These are phyloP conservation scores for Dyspetes luteomarginatus DNA, from an alignment of 2,888 invertebrate genomes.

Conservation along the genomic window DNA sequence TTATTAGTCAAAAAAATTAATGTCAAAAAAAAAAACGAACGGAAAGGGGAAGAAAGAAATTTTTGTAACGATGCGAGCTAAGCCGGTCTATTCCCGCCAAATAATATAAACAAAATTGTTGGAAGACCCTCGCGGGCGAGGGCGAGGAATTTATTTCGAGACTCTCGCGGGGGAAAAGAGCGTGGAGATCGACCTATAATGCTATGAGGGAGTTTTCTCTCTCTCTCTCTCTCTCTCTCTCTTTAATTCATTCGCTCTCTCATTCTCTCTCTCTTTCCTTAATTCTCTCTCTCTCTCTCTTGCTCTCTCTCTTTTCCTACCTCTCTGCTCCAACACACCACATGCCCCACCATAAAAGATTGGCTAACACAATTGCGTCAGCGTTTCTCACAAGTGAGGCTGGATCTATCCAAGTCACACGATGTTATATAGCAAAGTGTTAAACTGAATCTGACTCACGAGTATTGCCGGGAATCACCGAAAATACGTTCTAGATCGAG, in stretches of 20 bases:
- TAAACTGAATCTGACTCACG: conserved; percentile 52
- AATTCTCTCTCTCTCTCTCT: neutral
- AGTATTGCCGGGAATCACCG: conserved; percentile 45
- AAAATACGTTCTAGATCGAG: conserved; percentile 62
- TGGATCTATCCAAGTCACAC: conserved; percentile 43
- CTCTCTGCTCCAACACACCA: conserved; percentile 55
- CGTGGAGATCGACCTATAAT: conserved; percentile 22
- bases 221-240: neutral
- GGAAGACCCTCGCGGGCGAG: conserved; percentile 34
- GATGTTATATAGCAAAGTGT: conserved; percentile 53
- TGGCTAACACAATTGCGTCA: conserved; percentile 71
- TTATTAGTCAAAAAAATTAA: too few relatives aligned
- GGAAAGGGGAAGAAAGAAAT: neutral
- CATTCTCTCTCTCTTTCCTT: neutral
- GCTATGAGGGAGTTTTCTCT: conserved; percentile 4
- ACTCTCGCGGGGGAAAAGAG: conserved; percentile 21
- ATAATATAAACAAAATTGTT: conserved; percentile 55
- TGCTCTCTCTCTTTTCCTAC: neutral
- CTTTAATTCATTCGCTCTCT: neutral
- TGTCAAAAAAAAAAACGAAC: neutral
- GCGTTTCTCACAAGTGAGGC: conserved; percentile 44
- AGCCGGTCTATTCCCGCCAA: conserved; percentile 28
- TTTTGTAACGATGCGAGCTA: neutral
- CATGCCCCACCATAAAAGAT: conserved; percentile 66
- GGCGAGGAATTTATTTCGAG: conserved; percentile 60